Evolutionary conservation across 2,888 invertebrate species (phyloP), one percentile per base, ranked within the genome.

Genomic region (Petrolisthes manimaculis): DNA sequence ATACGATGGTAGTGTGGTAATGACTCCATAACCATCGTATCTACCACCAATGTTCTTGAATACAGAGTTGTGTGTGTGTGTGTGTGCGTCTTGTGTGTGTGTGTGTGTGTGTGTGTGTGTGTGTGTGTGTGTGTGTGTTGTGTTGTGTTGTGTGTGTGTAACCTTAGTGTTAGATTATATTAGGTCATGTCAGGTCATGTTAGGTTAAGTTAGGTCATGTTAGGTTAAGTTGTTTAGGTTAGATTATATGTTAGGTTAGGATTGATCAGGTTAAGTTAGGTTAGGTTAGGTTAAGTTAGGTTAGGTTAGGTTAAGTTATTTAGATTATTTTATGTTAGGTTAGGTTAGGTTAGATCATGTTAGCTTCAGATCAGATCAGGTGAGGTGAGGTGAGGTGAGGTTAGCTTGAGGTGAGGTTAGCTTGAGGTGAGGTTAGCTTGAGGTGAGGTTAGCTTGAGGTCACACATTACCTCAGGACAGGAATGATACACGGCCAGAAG

Each of bases 401-500:
- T 8, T 14, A 61, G 61, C 9, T 61, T 12, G 14, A 61, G 61
- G 8, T 61, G 14, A 14, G 61, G 14, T 61, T 12, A 61, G 61
- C 61, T 14, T 18, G 24, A n/a, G 24, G 8, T n/a, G 24, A 74
- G 74, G 9, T 74, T 12, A 74, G 18, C 18, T 8, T 18, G 55
- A 80, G 80, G 51, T n/a, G 18, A 18, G 54, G 80, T 24, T n/a
- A 54, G 80, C n/a, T 14, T 14, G 71, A 56, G 24, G 21, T 37
- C 55, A 54, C 24, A n/a, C 8, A 55, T 69, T 74, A 91, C 91
- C 89, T 91, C 91, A 53, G 91, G 88, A n/a, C 89, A 88, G 24
- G 91, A 81, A 77, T 90, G 90, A 74, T 91, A 91, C 9, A 91
- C 88, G 14, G 91, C 91, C 77, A 91, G 84, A 6, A 91, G 88